Base-by-base conservation (phyloP, 2,888 invertebrate species). In the Cosmia pyralina region DNA sequence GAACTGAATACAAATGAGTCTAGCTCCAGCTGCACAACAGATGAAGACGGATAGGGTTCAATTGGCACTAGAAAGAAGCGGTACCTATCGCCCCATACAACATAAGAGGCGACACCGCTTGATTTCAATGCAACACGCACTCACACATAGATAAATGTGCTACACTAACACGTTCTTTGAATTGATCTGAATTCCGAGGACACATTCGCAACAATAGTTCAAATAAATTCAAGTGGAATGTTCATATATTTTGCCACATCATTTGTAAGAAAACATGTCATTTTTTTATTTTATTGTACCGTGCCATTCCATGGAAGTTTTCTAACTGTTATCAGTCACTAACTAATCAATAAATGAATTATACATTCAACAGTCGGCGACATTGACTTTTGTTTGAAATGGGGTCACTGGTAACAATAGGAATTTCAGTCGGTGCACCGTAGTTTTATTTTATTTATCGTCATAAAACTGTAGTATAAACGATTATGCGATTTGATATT, bases 181-280 rank as follows among this genome's bases (percentile, higher is more conserved):
- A 77, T 82, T 77, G 66, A 82, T 69, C 83, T 67, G 62, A 84
- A 81, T 84, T 80, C 58, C 73, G 59, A 80, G 67, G 67, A 68
- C 73, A 65, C 72, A 50, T 59, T 75, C 41, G 22, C 58, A 63
- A 63, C 60, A 69, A 75, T 75, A 44, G n/a, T 59, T 60, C 13
- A 79, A 57, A 79, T 62, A 78, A 59, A 79, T 79, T 50, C 11
- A 79, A 28, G 15, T 17, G 58, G 41, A 64, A 58, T 59, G 28
- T 38, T 15, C 46, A 34, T 48, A 11, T 63, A 62, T 59, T 79
- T 63, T 58, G 46, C 57, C 19, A 78, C 60, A 58, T 72, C 19
- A 79, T 72, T n/a, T 64, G 41, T 59, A 77, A 77, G 58, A 72
- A 52, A 28, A 75, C 41, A 53, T 46, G 22, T 48, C 38, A 63